Base-by-base conservation (phyloP, 2,888 invertebrate genomes). In the Phyllotreta cruciferae region DNA sequence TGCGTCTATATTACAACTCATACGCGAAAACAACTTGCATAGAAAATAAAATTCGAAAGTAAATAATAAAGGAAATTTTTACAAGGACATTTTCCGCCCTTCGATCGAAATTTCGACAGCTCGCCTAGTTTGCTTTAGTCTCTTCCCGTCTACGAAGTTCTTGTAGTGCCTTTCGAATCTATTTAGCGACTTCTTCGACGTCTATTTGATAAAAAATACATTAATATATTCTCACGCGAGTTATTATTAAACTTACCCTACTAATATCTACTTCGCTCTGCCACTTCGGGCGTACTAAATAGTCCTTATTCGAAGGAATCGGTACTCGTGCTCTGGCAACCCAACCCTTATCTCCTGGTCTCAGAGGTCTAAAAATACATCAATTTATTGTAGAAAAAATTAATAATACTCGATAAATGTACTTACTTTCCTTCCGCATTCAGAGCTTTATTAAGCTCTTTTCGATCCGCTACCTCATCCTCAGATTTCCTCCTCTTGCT, bases 341-440 rank as follows among this genome's bases (percentile, higher is more conserved):
- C 96, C 96, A 98, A 42, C 98, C 98, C 70, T 92, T 91, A 79
- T 97, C 96, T 63, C 98, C 98, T 0, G 98, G 98, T 62, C 96
- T 86, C 64, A 94, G 82, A 56, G 88, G 84, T 78, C 90, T 90
- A 60, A 63, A 75, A 44, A 44, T 42, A 72, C 66, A 64, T 57
- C 57, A 55, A 45, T 53, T 6, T 8, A 1, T 3, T 61, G 13
- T 37, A 37, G 24, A 49, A 6, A 10, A 11, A 57, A 49, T 57
- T 24, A 34, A 42, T 2, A 35, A n/a, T 34, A 45, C 39, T 35
- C 13, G 47, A 61, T 38, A 24, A 13, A 3, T n/a, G 2, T 36
- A 75, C 80, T 76, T 80, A 85, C 85, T 85, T 87, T 71, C 86
- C 86, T 63, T 88, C 89, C 34, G 83, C 81, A 47, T 84, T 84